Evolutionary conservation across 2,113 vertebrate species (phyloP).

Genomic region (Sebastes fasciatus): DNA sequence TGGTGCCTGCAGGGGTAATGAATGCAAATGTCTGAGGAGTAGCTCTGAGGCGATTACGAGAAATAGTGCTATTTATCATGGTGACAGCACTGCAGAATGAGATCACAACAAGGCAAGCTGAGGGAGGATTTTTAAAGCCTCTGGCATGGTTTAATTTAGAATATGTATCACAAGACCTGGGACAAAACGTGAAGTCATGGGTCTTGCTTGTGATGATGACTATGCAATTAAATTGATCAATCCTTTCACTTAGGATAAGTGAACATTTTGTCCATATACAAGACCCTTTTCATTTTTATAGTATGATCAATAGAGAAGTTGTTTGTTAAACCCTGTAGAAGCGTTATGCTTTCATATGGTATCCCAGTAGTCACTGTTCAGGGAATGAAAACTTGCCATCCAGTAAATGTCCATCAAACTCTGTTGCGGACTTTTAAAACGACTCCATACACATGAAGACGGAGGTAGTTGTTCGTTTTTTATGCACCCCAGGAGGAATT

Average conservation of each 20-base stretch:
- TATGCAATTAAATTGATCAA: not conserved
- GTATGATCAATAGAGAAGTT: slow-evolving; percentile 30
- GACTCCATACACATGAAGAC: not conserved
- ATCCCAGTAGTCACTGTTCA: not conserved
- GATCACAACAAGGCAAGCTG: slow-evolving; percentile 44
- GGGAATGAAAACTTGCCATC: slow-evolving; percentile 14
- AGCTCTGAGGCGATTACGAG: slow-evolving; percentile 49
- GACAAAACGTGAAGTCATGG: not conserved
- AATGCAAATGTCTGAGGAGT: slow-evolving; percentile 60
- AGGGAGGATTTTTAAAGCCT: slow-evolving; percentile 33
- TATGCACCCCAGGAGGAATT: not conserved
- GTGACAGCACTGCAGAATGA: slow-evolving; percentile 46
- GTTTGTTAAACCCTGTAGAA: slow-evolving; percentile 16
- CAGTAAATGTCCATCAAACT: slow-evolving; percentile 14
- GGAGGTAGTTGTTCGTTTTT: not conserved
- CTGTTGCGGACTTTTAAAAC: slow-evolving; percentile 31
- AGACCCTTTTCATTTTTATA: slow-evolving; percentile 9
- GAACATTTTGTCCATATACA: slow-evolving; percentile 5
- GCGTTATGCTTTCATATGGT: slow-evolving; percentile 3
- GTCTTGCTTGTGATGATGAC: not conserved
- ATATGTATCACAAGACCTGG: not conserved
- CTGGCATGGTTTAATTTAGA: slow-evolving; percentile 14
- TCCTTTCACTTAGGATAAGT: slow-evolving; percentile 9
- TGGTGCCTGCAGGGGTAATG: slow-evolving; percentile 48
- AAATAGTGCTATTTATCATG: slow-evolving; percentile 59